phyloP scores from a whole-genome alignment of 2,113 vertebrate genomes.

The Mola mola region DNA sequence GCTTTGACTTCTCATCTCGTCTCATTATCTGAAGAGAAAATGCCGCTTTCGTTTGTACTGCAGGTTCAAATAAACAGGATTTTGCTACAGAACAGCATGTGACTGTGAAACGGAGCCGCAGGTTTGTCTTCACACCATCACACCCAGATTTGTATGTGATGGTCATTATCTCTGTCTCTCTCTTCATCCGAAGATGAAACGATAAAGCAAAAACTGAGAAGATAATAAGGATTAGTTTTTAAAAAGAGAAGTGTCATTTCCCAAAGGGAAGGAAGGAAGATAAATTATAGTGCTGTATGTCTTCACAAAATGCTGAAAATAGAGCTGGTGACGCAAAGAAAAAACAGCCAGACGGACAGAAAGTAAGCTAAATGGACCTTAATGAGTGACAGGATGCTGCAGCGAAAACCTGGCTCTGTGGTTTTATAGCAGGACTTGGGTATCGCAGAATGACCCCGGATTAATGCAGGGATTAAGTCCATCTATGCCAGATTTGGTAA shows the following conservation, averaged over 20 bases:
- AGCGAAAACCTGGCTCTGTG: slow-evolving; percentile 19
- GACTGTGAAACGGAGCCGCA: not conserved
- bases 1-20: too few species aligned
- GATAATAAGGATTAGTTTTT: not conserved
- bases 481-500: slow-evolving; percentile 31
- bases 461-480: slow-evolving; percentile 40
- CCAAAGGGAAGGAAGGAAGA: not conserved
- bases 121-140: not conserved
- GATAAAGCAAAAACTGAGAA: not conserved
- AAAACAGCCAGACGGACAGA: slow-evolving; percentile 50
- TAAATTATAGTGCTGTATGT: too few species aligned
- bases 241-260: not conserved
- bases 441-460: slow-evolving; percentile 17
- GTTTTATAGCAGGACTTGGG: not conserved
- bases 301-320: slow-evolving; percentile 7
- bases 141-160: not conserved
- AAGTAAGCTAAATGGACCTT: slow-evolving; percentile 35
- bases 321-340: slow-evolving; percentile 15
- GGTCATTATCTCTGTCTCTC: not conserved
- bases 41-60: not conserved
- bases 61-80: not conserved
- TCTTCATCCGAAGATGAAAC: not conserved
- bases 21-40: too few species aligned
- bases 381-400: not conserved
- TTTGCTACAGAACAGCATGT: not conserved